A percentile compares a stretch with the other conserved stretches of the same genome.
Evolutionary conservation across 2,113 vertebrate species (phyloP).

Genomic region (Spea bombifrons): DNA sequence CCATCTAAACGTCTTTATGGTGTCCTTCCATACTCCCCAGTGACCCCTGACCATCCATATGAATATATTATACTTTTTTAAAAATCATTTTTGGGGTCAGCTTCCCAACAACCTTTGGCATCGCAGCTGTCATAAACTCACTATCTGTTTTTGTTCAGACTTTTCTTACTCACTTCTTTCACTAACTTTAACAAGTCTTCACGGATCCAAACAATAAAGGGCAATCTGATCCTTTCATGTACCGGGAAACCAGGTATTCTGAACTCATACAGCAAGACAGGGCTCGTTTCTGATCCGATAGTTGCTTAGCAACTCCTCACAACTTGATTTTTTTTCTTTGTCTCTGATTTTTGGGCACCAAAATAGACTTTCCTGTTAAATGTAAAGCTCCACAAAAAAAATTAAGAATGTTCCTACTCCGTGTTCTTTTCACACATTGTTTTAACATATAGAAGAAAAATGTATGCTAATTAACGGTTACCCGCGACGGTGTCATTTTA

Average conservation of each 20-base stretch:
- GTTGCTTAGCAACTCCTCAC: slow-evolving; percentile 16
- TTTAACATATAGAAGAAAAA: not conserved
- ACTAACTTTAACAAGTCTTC: not conserved
- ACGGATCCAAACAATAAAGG: not conserved
- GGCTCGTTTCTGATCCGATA: not conserved
- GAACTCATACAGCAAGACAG: slow-evolving; percentile 1
- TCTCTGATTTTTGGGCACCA: not conserved
- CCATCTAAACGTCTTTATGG: no score
- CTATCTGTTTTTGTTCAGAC: no score
- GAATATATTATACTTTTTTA: no score
- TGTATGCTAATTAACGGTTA: slow-evolving; percentile 22
- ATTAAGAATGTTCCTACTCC: no score
- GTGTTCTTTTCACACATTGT: not conserved
- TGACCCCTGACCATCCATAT: no score
- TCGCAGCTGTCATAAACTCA: no score
- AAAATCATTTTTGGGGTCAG: no score
- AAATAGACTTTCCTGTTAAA: not conserved
- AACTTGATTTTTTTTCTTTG: not conserved
- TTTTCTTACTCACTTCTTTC: not conserved
- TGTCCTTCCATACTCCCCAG: no score
- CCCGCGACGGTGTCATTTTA: slow-evolving; percentile 25
- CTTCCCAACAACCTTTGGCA: no score
- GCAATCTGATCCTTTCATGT: not conserved
- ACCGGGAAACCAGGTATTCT: not conserved
- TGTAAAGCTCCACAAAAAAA: not conserved